A percentile compares a stretch with the other conserved stretches of the same genome.
Evolutionary conservation across 2,888 invertebrate genomes (phyloP).

Genomic region (Ceriagrion tenellum): DNA sequence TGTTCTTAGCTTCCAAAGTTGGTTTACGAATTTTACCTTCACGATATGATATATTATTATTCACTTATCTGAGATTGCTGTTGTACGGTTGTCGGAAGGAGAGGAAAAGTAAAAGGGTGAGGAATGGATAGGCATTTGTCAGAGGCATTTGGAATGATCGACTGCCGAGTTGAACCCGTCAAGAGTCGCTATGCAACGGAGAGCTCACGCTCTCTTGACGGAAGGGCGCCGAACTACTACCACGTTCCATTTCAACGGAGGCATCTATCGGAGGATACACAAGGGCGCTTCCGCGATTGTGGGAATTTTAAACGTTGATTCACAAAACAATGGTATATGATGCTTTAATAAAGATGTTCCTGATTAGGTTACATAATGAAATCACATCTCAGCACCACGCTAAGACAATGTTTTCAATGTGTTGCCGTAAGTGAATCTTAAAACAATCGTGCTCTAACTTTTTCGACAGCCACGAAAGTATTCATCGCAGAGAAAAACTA

Average conservation of each 20-base stretch:
- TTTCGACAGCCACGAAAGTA: too few species aligned
- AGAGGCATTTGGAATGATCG: neutral
- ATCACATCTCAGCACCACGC: too few species aligned
- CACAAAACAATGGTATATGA: neutral
- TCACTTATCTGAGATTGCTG: too few species aligned
- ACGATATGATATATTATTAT: too few species aligned
- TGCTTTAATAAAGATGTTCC: too few species aligned
- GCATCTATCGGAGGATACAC: constrained; percentile 22
- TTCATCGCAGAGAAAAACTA: too few species aligned
- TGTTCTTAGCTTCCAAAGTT: too few species aligned
- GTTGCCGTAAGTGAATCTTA: too few species aligned
- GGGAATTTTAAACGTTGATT: constrained; percentile 19
- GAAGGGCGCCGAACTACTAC: constrained; percentile 14
- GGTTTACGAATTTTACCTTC: too few species aligned
- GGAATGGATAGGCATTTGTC: neutral
- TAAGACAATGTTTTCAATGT: too few species aligned
- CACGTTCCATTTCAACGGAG: constrained; percentile 34
- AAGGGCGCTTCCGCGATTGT: neutral
- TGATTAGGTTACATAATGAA: too few species aligned
- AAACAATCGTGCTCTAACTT: too few species aligned
- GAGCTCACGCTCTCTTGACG: constrained; percentile 56
- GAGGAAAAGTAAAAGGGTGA: neutral
- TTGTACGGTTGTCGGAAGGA: neutral
- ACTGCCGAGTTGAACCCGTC: neutral
- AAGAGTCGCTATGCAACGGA: neutral